These are phyloP conservation scores for Nymphalis io DNA, from an alignment of 1,140 invertebrate genomes.

Conservation along the genomic window DNA sequence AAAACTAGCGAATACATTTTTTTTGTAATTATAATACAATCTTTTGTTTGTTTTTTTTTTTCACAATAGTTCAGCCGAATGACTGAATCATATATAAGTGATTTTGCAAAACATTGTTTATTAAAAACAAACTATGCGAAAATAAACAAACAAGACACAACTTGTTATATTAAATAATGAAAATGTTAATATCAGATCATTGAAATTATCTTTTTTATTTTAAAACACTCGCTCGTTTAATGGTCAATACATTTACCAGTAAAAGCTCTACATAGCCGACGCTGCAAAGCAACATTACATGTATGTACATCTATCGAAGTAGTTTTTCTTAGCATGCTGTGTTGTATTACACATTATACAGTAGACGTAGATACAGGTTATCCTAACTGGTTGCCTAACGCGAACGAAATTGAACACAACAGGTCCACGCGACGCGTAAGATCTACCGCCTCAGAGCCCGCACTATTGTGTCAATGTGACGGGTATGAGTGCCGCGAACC, in stretches of 20 bases:
- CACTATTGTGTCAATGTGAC: slow-evolving; percentile 77
- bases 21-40: no score
- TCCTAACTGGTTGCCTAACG: slow-evolving; percentile 15
- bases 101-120: no score
- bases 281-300: slow-evolving; percentile 70
- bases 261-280: slow-evolving; percentile 64
- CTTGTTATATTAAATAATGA: no score
- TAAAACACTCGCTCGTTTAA: slow-evolving; percentile 38
- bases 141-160: no score
- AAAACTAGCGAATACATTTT: no score
- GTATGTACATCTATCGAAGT: slow-evolving; percentile 57
- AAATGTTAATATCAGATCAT: background rate
- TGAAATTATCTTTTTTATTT: slow-evolving; percentile 13
- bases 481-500: slow-evolving; percentile 61
- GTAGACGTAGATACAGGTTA: background rate
- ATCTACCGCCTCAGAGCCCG: slow-evolving; percentile 59
- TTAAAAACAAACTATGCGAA: no score
- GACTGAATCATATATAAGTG: no score
- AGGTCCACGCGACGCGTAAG: slow-evolving; percentile 13
- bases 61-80: no score
- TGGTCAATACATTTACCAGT: slow-evolving; percentile 53
- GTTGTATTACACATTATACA: slow-evolving; percentile 29
- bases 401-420: slow-evolving; percentile 8
- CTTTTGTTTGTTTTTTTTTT: no score
- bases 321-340: slow-evolving; percentile 60